phyloP scores from a whole-genome alignment of 2,797 vertebrate genomes.

The Melanogrammus aeglefinus region DNA sequence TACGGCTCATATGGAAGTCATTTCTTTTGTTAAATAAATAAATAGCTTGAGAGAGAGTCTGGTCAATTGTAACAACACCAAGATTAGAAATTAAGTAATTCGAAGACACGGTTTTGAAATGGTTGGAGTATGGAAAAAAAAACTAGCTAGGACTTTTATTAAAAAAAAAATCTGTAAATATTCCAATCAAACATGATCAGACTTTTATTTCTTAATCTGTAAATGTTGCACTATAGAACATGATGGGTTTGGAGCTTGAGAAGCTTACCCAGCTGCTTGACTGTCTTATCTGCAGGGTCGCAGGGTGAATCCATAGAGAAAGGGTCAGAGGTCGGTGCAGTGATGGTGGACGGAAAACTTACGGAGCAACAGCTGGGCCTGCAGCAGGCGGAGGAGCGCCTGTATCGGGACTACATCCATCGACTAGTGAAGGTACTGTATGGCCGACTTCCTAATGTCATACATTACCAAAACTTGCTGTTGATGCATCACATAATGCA shows the following conservation, averaged over 20 bases:
- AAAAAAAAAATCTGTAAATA: background rate
- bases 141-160: background rate
- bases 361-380: constrained; percentile 93
- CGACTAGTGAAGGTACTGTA: constrained; percentile 87
- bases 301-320: constrained; percentile 46
- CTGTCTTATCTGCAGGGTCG: constrained; percentile 14
- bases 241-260: background rate
- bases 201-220: background rate
- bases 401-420: constrained; percentile 94
- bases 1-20: background rate
- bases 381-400: constrained; percentile 94
- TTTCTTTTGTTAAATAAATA: background rate
- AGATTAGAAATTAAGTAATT: background rate
- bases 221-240: background rate
- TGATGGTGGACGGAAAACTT: constrained; percentile 76
- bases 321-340: constrained; percentile 31
- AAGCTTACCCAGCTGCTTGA: background rate
- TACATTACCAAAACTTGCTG: background rate
- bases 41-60: background rate
- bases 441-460: background rate
- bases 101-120: background rate
- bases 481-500: background rate
- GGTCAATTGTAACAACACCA: background rate
- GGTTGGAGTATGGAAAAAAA: too few relatives aligned
- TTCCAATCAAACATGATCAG: background rate